Evolutionary conservation across 1,140 invertebrate genomes (phyloP).

Genomic region (Scaptomyza montana): DNA sequence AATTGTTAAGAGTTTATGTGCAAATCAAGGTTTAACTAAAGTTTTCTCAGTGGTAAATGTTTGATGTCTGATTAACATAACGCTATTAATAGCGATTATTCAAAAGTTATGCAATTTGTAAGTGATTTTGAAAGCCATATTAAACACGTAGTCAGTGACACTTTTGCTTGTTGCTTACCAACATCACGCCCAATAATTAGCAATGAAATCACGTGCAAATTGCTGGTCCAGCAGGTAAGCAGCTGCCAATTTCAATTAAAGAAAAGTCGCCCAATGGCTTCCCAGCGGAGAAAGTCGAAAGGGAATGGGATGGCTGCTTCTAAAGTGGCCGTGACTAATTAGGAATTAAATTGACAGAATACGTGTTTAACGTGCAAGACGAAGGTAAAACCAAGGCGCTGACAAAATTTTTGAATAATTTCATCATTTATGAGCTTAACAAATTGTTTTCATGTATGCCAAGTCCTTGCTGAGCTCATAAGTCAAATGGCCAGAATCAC

Average conservation of each 20-base stretch:
- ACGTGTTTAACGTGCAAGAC: conserved; percentile 64
- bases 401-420: conserved; percentile 46
- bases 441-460: neutral
- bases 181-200: conserved; percentile 62
- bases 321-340: conserved; percentile 75
- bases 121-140: conserved; percentile 14
- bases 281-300: neutral
- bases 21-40: neutral
- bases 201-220: conserved; percentile 72
- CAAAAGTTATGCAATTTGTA: neutral
- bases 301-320: neutral
- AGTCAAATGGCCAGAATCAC: conserved; percentile 26
- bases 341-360: conserved; percentile 75
- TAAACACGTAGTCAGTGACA: conserved; percentile 41
- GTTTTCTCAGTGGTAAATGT: conserved; percentile 32
- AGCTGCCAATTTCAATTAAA: conserved; percentile 78
- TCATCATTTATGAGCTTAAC: conserved; percentile 55
- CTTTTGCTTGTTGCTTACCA: conserved; percentile 20
- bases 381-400: neutral
- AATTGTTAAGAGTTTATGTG: conserved; percentile 6
- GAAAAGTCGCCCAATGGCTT: conserved; percentile 29
- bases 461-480: conserved; percentile 10
- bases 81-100: conserved; percentile 15
- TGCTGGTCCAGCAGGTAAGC: conserved; percentile 45
- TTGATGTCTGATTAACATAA: conserved; percentile 28